Percentiles rank a stretch among this genome's conserved stretches.
Conservation (phyloP, 1,140 invertebrate genomes). For the Dendrolimus kikuchii region DNA sequence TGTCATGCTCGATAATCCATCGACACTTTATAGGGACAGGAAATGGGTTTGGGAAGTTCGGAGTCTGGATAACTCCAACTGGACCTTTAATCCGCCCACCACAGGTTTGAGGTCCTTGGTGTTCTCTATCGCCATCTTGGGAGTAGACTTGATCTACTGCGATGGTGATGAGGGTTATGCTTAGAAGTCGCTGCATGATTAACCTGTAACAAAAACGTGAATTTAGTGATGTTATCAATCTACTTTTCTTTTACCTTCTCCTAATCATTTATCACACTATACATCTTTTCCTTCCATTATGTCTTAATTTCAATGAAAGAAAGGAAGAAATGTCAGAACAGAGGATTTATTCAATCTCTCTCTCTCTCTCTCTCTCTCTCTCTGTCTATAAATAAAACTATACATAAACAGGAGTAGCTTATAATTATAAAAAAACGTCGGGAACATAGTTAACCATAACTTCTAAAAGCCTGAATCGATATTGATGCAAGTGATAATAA, state of each 20-base stretch:
- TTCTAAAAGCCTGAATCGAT: no score
- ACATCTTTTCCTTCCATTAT: background rate
- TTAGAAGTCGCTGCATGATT: conserved; percentile 35
- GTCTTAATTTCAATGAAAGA: background rate
- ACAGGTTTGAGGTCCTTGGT: conserved; percentile 67
- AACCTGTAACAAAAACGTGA: conserved; percentile 43
- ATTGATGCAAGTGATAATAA: no score
- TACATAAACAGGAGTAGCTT: no score
- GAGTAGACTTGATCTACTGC: conserved; percentile 27
- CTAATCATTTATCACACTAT: no score
- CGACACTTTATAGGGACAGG: conserved; percentile 85
- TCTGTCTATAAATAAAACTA: no score
- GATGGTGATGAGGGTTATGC: conserved; percentile 44
- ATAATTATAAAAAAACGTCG: no score
- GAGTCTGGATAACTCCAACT: conserved; percentile 83
- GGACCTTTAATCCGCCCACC: conserved; percentile 76
- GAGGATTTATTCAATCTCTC: no score
- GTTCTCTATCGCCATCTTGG: conserved; percentile 36
- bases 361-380: no score
- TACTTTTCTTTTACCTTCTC: no score
- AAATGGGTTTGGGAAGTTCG: conserved; percentile 86
- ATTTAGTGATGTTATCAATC: background rate
- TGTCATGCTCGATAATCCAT: conserved; percentile 88
- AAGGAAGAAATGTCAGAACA: no score
- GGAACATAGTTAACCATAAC: no score